Conservation (phyloP, 2,888 invertebrate species). For the Diogma glabrata region DNA sequence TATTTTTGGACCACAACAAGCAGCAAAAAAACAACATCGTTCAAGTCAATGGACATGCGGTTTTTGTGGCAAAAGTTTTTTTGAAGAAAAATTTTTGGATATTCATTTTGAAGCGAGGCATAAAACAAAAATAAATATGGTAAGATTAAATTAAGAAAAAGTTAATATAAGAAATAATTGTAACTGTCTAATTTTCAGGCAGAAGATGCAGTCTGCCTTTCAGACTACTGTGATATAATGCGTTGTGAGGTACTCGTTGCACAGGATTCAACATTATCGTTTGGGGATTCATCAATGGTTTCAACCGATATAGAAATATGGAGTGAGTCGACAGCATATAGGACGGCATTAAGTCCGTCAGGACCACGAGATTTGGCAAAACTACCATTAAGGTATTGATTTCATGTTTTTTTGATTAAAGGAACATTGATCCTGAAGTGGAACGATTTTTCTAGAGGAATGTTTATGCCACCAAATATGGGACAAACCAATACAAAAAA, state of each 20-base stretch:
- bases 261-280: conserved; percentile 49
- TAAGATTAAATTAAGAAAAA: conserved; percentile 30
- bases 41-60: conserved; percentile 86
- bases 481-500: neutral
- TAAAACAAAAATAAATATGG: conserved; percentile 73
- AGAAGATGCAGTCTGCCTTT: conserved; percentile 84
- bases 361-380: conserved; percentile 40
- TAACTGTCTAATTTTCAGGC: conserved; percentile 43
- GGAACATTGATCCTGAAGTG: neutral
- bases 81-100: conserved; percentile 77
- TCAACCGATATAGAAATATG: conserved; percentile 75
- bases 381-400: conserved; percentile 27
- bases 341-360: conserved; percentile 47
- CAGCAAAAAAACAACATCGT: conserved; percentile 72
- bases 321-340: conserved; percentile 63
- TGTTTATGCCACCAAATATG: conserved; percentile 1
- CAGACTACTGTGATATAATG: conserved; percentile 93
- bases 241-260: conserved; percentile 79
- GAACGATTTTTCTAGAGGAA: neutral
- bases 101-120: conserved; percentile 83
- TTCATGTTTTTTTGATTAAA: neutral
- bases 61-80: conserved; percentile 83
- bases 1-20: conserved; percentile 77
- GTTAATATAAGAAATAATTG: neutral
- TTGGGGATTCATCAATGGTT: conserved; percentile 51